Base-by-base conservation (phyloP, 92 coral and sea anemone genomes). In the Montipora capitata region DNA sequence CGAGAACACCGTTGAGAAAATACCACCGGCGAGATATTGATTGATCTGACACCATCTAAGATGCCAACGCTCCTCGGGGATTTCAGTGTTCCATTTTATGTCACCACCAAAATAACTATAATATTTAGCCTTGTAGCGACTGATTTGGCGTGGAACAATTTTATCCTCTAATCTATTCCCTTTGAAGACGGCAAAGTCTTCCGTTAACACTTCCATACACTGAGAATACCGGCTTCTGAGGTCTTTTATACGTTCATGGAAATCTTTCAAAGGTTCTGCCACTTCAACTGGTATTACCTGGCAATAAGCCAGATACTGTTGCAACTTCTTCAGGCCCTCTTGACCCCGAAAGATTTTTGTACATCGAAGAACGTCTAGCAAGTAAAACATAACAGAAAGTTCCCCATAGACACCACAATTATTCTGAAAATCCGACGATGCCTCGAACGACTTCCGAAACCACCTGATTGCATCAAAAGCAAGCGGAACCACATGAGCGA, bases 341-440 rank as follows among this genome's bases (percentile, higher is more conserved):
- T 65, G 61, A 14, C 85, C 79, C 74, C 91, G 49, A 14, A 88
- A 88, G 4, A 74, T 4, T 7, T 3, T 10, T 9, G 66, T 64
- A 11, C 91, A 88, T 39, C 72, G 87, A 73, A 88, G 86, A 49
- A 88, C 82, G 54, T 88, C 91, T 18, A 88, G 80, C 48, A 88
- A 73, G 40, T 16, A 88, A 10, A 88, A 88, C 80, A 81, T 74
- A 10, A 81, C 82, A 18, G 91, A 88, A 41, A 88, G 87, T 39
- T 88, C 77, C 0, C 91, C 91, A 40, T 7, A 69, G 14, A 54
- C 64, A 9, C 91, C 87, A 45, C n/a, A n/a, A n/a, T 39, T 59
- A 5, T 81, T 65, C 52, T 64, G 75, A 80, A 63, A 48, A 40
- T 74, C 81, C 54, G 20, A 61, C 7, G 81, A 63, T 7, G 70